Evolutionary conservation across 2,113 vertebrate genomes (phyloP).

Genomic region (Petroica traversi): DNA sequence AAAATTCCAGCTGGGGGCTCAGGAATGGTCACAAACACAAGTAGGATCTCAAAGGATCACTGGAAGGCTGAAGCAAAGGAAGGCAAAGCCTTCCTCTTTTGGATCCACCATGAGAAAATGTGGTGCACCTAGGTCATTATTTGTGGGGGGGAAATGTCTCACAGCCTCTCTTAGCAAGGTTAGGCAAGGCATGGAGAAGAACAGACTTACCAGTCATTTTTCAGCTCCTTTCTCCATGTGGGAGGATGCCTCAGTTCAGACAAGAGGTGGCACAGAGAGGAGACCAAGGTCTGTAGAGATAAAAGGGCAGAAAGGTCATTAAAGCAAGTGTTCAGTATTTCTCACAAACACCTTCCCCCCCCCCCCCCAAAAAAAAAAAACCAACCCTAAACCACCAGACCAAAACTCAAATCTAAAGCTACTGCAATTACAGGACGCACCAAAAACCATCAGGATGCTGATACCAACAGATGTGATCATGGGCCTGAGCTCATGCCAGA

Average conservation of each 20-base stretch:
- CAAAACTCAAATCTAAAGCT: neutral
- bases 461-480: neutral
- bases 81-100: neutral
- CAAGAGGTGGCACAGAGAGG: neutral
- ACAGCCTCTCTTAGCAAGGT: neutral
- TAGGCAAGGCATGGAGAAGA: neutral
- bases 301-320: neutral
- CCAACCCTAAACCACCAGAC: rapidly evolving
- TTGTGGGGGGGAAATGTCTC: neutral
- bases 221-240: neutral
- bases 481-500: neutral
- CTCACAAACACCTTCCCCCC: rapidly evolving
- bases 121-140: neutral
- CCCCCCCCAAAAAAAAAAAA: neutral
- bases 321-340: neutral
- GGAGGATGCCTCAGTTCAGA: neutral
- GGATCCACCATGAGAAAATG: neutral
- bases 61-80: neutral
- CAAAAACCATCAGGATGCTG: neutral
- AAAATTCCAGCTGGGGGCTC: neutral
- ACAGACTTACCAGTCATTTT: neutral
- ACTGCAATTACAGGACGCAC: neutral
- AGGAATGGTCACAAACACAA: neutral
- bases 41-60: neutral
- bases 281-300: neutral